These are phyloP conservation scores for Lanius ludovicianus DNA, from an alignment of 2,113 vertebrate species.

Conservation along the genomic window DNA sequence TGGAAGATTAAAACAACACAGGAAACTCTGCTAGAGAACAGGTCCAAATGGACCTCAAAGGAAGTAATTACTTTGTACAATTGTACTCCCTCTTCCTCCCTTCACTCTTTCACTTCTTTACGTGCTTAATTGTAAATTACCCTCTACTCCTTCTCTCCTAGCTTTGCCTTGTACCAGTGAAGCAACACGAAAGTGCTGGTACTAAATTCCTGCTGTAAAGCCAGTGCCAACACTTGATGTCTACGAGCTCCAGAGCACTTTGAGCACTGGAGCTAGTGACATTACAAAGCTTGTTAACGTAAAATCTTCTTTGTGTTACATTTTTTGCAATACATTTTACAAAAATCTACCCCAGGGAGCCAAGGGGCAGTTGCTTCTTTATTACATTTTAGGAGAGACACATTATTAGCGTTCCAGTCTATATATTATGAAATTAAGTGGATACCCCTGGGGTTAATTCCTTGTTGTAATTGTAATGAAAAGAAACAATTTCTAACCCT, in stretches of 20 bases:
- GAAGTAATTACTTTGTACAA: constrained; percentile 31
- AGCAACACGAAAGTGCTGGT: not conserved
- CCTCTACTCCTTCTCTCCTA: not conserved
- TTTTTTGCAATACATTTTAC: constrained; percentile 69
- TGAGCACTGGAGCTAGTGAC: constrained; percentile 17
- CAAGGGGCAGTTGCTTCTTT: constrained; percentile 81
- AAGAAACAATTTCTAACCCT: constrained; percentile 82
- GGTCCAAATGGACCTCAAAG: constrained; percentile 19
- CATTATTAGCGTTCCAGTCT: constrained; percentile 81
- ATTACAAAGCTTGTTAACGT: constrained; percentile 68
- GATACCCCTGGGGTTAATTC: constrained; percentile 84
- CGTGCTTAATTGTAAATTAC: constrained; percentile 54
- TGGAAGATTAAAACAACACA: constrained; percentile 42
- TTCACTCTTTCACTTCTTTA: constrained; percentile 18
- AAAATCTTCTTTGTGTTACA: constrained; percentile 67
- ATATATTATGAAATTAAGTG: constrained; percentile 87
- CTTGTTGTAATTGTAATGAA: constrained; percentile 85
- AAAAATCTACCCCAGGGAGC: constrained; percentile 76
- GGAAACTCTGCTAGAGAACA: not conserved
- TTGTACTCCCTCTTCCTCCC: not conserved
- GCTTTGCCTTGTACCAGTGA: constrained; percentile 12
- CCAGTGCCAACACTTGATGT: not conserved
- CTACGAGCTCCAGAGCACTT: not conserved
- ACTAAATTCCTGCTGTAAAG: not conserved
- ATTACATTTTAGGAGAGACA: constrained; percentile 77